Evolutionary conservation across 1,140 invertebrate genomes (phyloP), one percentile per base, ranked within the genome.

Genomic region (Neodiprion lecontei): DNA sequence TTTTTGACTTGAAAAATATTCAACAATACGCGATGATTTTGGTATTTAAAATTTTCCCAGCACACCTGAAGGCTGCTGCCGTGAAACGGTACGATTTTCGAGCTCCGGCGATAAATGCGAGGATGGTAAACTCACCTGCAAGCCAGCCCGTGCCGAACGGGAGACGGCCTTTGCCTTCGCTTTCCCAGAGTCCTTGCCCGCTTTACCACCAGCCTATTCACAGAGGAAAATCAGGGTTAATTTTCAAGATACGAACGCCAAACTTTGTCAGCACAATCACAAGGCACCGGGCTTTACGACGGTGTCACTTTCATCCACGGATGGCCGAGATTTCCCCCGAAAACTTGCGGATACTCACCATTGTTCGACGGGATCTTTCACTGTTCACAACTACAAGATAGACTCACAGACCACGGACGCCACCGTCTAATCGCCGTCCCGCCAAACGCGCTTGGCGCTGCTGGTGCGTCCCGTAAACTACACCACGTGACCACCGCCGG

Each of bases 91-190:
- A 61, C 53, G 53, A 8, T 61, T 61, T 17, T 61, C 53, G 11
- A 9, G 11, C 11, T 61, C 53, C 5, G 11, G 53, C n/a, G 53
- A 14, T 17, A 17, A 17, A 61, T 14, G 9, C 70, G 28, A 68
- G 61, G 1, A 74, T 21, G n/a, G 70, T 48, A 74, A 80, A 89
- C 90, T 92, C 92, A 98, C 97, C 94, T 99, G 98, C 83, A 99
- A 92, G 80, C 98, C 98, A 83, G 98, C 98, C 84, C 98, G 92
- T 73, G 98, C 97, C 72, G 98, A 99, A 85, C 98, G 93, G 70
- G 98, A 99, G 65, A 99, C 97, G 79, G 98, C 98, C 92, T 99
- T 99, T 69, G 97, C 96, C 91, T 99, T 99, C n/a, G 97, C 96
- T 92, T 99, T 99, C 83, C 98, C 98, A 70, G 97, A 98, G 92